These are phyloP conservation scores for Vanessa tameamea DNA, from an alignment of 1,140 invertebrate species.

Conservation along the genomic window DNA sequence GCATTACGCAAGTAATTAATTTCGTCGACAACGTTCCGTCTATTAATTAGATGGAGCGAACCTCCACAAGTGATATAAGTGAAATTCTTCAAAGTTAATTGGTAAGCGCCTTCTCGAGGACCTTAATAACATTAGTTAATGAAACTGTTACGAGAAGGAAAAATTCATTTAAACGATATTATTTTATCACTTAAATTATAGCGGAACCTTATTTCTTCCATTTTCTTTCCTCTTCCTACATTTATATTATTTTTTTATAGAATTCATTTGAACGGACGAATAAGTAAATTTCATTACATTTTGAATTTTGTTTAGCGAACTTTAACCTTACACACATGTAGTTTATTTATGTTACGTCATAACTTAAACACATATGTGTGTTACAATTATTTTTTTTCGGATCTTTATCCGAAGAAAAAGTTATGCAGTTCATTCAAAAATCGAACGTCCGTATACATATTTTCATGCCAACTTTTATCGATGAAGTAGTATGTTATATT, in stretches of 20 bases:
- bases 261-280: not conserved
- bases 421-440: not conserved
- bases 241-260: not conserved
- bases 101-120: not conserved
- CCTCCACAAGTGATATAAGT: conserved; percentile 44
- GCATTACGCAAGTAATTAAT: conserved; percentile 39
- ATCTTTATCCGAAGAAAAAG: not conserved
- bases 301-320: not conserved
- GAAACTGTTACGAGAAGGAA: conserved; percentile 12
- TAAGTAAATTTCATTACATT: not conserved
- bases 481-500: not conserved
- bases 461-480: not conserved
- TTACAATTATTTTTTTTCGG: too few relatives aligned
- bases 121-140: conserved; percentile 20
- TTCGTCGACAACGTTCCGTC: conserved; percentile 35
- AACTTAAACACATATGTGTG: too few relatives aligned
- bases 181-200: conserved; percentile 8
- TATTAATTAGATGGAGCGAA: conserved; percentile 42
- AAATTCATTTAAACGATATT: conserved; percentile 4
- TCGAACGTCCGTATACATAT: not conserved
- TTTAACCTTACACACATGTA: too few relatives aligned
- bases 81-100: conserved; percentile 46
- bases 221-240: not conserved
- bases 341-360: too few relatives aligned
- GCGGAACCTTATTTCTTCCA: not conserved